These are phyloP conservation scores for Hippocampus comes DNA, from an alignment of 2,113 vertebrate species.

Conservation along the genomic window DNA sequence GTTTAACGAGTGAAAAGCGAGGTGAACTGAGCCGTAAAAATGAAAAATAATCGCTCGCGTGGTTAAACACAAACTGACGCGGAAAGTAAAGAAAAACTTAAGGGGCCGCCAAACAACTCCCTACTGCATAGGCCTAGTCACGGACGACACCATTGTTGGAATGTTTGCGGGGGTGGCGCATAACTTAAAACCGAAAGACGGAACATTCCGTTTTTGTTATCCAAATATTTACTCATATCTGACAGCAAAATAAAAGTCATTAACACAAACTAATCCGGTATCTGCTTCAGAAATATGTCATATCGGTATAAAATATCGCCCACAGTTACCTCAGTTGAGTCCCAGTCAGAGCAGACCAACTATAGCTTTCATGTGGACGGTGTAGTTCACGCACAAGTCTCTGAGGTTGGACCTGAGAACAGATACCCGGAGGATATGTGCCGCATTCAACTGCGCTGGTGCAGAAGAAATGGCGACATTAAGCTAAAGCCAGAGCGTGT, in stretches of 20 bases:
- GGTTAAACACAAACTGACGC: slow-evolving; percentile 27
- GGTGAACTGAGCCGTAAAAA: slow-evolving; percentile 8
- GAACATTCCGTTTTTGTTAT: background rate
- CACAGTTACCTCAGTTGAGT: background rate
- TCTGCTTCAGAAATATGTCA: background rate
- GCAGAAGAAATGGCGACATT: slow-evolving; percentile 28
- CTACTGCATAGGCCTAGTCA: slow-evolving; percentile 69
- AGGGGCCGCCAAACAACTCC: slow-evolving; percentile 70
- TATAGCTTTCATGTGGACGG: background rate
- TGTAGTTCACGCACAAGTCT: slow-evolving; percentile 29
- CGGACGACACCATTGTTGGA: slow-evolving; percentile 63
- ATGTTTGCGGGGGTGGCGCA: slow-evolving; percentile 52
- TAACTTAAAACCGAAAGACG: slow-evolving; percentile 1
- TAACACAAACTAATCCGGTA: background rate
- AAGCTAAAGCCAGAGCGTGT: background rate
- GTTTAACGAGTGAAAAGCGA: background rate
- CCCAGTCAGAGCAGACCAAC: slow-evolving; percentile 62
- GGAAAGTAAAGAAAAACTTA: slow-evolving; percentile 66
- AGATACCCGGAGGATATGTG: slow-evolving; percentile 8
- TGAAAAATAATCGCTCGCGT: background rate
- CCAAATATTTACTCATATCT: background rate
- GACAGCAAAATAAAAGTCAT: background rate
- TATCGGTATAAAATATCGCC: background rate
- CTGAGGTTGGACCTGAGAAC: slow-evolving; percentile 30
- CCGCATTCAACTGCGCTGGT: slow-evolving; percentile 30